These are phyloP conservation scores for Trachelus stipa DNA, from an alignment of 2,888 invertebrate species.

Conservation along the genomic window DNA sequence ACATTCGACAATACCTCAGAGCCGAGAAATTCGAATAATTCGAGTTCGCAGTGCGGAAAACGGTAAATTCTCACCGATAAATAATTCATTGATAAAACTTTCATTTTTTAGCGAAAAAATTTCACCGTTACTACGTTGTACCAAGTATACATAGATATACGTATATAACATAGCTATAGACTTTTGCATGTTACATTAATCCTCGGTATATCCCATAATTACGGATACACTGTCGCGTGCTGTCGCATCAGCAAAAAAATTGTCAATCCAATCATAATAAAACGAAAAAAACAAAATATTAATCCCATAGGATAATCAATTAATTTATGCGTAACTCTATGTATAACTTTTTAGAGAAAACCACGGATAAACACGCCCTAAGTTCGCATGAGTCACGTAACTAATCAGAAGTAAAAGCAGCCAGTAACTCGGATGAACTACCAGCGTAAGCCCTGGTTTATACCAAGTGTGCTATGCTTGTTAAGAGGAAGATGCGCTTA, in stretches of 20 bases:
- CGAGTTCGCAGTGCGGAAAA: not conserved
- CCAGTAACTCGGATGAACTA: constrained; percentile 9
- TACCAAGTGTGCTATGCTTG: not conserved
- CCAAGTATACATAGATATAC: not conserved
- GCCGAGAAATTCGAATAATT: not conserved
- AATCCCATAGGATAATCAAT: constrained; percentile 26
- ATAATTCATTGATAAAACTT: not conserved
- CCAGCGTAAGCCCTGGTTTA: not conserved
- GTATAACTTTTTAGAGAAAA: not conserved
- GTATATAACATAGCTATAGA: not conserved
- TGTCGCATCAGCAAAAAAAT: not conserved
- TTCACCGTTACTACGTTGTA: not conserved
- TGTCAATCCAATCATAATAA: constrained; percentile 19
- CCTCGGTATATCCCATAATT: not conserved
- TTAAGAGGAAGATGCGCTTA: not conserved
- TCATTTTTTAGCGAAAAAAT: not conserved
- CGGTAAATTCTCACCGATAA: not conserved
- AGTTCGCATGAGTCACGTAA: constrained; percentile 28
- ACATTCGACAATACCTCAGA: not conserved
- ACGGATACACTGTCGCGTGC: not conserved
- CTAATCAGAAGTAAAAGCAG: constrained; percentile 30
- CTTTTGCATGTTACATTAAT: not conserved
- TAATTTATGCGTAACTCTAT: constrained; percentile 25
- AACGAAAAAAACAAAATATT: constrained; percentile 8
- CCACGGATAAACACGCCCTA: constrained; percentile 4